phyloP scores from a whole-genome alignment of 2,113 vertebrate species.

The Paedocypris sp. region DNA sequence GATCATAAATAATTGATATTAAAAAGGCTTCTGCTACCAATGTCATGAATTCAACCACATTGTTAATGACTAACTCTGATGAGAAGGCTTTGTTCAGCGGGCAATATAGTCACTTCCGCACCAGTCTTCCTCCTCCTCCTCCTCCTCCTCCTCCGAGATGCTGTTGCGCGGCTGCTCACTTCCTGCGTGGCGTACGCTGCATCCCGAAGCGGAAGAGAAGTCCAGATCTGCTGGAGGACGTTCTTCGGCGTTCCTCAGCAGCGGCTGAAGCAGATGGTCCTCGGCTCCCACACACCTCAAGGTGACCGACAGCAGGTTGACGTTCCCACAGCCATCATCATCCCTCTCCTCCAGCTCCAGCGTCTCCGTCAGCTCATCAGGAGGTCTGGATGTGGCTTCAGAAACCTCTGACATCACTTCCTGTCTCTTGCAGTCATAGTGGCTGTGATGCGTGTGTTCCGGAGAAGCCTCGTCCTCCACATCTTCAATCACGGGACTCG shows the following conservation, averaged over 20 bases:
- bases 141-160: too few relatives aligned
- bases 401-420: neutral
- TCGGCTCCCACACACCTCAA: neutral
- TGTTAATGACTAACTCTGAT: too few relatives aligned
- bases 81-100: too few relatives aligned
- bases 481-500: neutral
- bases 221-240: too few relatives aligned
- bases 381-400: neutral
- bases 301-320: conserved; percentile 4
- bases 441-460: neutral
- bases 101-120: too few relatives aligned
- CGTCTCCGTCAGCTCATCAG: neutral
- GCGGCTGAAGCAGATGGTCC: neutral
- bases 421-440: neutral
- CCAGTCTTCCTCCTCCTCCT: too few relatives aligned
- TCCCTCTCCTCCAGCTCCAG: neutral
- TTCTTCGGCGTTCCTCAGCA: neutral
- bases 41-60: too few relatives aligned
- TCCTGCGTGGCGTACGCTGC: too few relatives aligned
- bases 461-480: neutral
- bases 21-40: too few relatives aligned
- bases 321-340: neutral
- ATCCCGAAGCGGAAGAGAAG: too few relatives aligned
- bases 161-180: too few relatives aligned
- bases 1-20: too few relatives aligned